Evolutionary conservation across 1,140 invertebrate species (phyloP).

Genomic region (Homalodisca vitripennis): DNA sequence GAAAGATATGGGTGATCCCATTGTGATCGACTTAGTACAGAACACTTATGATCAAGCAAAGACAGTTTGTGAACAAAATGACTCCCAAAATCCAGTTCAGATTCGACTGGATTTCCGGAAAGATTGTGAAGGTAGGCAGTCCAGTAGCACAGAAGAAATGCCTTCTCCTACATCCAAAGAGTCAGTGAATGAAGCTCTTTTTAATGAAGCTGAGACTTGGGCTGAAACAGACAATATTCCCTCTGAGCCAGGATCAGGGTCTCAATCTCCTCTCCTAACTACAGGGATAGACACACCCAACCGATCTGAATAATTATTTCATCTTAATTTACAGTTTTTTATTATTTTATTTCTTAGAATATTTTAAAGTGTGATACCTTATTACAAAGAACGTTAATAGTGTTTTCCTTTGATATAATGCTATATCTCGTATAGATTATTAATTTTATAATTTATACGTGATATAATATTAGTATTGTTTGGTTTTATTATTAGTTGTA

Average conservation of each 20-base stretch:
- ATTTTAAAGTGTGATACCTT: no score
- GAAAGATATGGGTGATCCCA: constrained; percentile 37
- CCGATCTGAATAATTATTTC: background rate
- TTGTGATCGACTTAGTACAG: constrained; percentile 39
- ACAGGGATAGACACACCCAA: constrained; percentile 23
- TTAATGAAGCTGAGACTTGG: background rate
- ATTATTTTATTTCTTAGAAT: no score
- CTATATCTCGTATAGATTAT: no score
- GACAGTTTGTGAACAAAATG: constrained; percentile 12
- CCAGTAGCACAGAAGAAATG: constrained; percentile 14
- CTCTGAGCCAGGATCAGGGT: constrained; percentile 38
- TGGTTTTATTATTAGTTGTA: no score
- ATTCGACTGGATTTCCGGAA: constrained; percentile 39
- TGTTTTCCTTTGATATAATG: no score
- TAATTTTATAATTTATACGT: no score
- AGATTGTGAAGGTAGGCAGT: constrained; percentile 33
- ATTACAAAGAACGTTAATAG: no score
- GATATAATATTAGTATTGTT: no score
- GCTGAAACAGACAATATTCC: background rate
- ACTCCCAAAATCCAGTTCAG: constrained; percentile 38
- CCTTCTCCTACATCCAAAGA: constrained; percentile 7
- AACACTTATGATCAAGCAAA: constrained; percentile 30
- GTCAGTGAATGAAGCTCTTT: background rate
- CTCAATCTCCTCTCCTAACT: constrained; percentile 37
- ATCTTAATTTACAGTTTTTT: no score